phyloP scores from a whole-genome alignment of 1,140 invertebrate species.

The Rhizoglyphus robini region DNA sequence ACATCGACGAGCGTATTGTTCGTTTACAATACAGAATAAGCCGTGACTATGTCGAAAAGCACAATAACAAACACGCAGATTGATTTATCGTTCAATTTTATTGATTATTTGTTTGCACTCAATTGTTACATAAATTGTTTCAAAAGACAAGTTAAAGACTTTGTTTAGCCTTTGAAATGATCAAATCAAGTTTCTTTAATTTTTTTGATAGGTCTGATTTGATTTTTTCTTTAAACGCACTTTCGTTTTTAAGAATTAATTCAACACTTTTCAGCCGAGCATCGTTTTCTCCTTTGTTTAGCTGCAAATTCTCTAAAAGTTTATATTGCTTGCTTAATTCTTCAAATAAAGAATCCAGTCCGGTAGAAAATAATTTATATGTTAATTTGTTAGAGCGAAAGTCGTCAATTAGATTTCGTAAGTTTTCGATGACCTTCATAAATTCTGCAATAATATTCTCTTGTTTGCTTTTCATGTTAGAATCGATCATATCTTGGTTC shows the following conservation, averaged over 20 bases:
- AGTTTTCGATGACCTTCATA: not conserved
- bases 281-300: not conserved
- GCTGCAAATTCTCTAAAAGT: not conserved
- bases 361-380: not conserved
- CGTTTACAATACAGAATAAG: too few relatives aligned
- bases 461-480: not conserved
- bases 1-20: too few relatives aligned
- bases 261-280: not conserved
- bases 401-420: not conserved
- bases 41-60: too few relatives aligned
- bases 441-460: not conserved
- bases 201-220: not conserved
- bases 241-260: not conserved
- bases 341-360: not conserved
- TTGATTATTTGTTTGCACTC: too few relatives aligned
- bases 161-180: constrained; percentile 4
- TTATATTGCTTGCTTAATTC: not conserved
- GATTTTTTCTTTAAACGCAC: not conserved
- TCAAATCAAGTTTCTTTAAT: not conserved
- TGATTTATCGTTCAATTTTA: too few relatives aligned
- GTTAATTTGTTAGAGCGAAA: constrained; percentile 4
- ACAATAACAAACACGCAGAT: too few relatives aligned
- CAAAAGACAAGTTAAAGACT: too few relatives aligned
- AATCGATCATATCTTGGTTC: not conserved
- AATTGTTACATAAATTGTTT: too few relatives aligned